A percentile compares a stretch with the other conserved stretches of the same genome.
phyloP scores from a whole-genome alignment of 2,113 vertebrate species.

The Stegastes partitus region DNA sequence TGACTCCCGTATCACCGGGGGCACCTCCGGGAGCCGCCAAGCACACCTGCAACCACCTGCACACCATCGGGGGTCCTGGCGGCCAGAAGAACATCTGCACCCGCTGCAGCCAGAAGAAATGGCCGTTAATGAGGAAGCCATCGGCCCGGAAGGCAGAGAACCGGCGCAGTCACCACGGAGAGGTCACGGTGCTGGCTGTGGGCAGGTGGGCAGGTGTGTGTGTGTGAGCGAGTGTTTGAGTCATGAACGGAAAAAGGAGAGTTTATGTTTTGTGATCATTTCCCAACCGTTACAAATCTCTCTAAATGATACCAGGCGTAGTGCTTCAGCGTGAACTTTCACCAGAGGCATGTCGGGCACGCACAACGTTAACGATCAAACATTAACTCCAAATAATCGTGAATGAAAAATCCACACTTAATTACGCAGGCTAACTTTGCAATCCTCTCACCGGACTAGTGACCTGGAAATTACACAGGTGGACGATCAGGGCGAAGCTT shows the following conservation, averaged over 20 bases:
- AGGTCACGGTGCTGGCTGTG: slow-evolving; percentile 94
- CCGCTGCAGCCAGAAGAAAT: slow-evolving; percentile 94
- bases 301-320: background rate
- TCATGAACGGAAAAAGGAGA: background rate
- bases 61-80: slow-evolving; percentile 90
- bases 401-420: slow-evolving; percentile 1
- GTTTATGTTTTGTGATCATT: background rate
- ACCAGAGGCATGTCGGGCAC: background rate
- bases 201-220: slow-evolving; percentile 88
- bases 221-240: slow-evolving; percentile 11
- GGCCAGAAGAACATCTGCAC: slow-evolving; percentile 89
- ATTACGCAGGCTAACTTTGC: background rate
- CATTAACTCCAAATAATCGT: slow-evolving; percentile 36
- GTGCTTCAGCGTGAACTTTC: slow-evolving; percentile 15
- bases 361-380: slow-evolving; percentile 9
- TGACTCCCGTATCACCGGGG: slow-evolving; percentile 76
- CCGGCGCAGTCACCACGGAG: slow-evolving; percentile 83
- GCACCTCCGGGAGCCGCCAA: slow-evolving; percentile 82
- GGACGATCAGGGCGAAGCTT: background rate
- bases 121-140: slow-evolving; percentile 89
- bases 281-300: background rate
- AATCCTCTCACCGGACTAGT: slow-evolving; percentile 7
- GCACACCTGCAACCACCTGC: slow-evolving; percentile 92
- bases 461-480: slow-evolving; percentile 32
- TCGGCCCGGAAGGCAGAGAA: slow-evolving; percentile 81